Evolutionary conservation across 1,140 invertebrate genomes (phyloP).

Genomic region (Antheraea pernyi): DNA sequence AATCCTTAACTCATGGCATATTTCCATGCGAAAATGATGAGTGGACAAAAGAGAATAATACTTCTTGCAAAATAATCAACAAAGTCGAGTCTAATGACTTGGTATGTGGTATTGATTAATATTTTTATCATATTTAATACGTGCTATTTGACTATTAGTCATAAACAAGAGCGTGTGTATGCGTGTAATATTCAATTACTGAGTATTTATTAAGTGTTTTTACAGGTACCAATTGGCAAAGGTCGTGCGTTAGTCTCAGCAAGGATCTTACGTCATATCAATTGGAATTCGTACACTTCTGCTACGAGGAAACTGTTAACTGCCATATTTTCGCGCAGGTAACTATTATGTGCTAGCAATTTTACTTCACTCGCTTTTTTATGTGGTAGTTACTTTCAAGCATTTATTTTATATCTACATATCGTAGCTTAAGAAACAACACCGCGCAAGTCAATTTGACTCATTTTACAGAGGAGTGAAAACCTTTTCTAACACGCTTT

Average conservation of each 20-base stretch:
- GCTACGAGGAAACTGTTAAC: conserved; percentile 63
- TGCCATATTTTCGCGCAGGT: conserved; percentile 65
- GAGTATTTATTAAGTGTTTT: neutral
- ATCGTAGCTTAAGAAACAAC: no score
- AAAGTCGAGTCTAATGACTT: conserved; percentile 14
- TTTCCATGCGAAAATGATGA: neutral
- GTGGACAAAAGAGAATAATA: neutral
- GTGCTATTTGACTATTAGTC: no score
- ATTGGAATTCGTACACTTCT: conserved; percentile 62
- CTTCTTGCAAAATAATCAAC: conserved; percentile 7
- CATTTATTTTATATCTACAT: no score
- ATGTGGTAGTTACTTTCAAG: no score
- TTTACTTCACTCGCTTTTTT: no score
- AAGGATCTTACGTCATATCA: conserved; percentile 50
- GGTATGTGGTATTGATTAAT: neutral
- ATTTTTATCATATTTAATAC: no score
- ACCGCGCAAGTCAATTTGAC: no score
- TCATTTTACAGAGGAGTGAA: no score
- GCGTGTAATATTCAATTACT: no score
- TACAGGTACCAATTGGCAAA: conserved; percentile 56
- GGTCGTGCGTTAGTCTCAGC: conserved; percentile 54
- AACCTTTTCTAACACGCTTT: no score
- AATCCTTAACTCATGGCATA: neutral
- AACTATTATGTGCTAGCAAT: conserved; percentile 3
- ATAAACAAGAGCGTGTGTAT: no score